Evolutionary conservation across 2,797 vertebrate species (phyloP), one percentile per base, ranked within the genome.

Genomic region (Podargus strigoides): DNA sequence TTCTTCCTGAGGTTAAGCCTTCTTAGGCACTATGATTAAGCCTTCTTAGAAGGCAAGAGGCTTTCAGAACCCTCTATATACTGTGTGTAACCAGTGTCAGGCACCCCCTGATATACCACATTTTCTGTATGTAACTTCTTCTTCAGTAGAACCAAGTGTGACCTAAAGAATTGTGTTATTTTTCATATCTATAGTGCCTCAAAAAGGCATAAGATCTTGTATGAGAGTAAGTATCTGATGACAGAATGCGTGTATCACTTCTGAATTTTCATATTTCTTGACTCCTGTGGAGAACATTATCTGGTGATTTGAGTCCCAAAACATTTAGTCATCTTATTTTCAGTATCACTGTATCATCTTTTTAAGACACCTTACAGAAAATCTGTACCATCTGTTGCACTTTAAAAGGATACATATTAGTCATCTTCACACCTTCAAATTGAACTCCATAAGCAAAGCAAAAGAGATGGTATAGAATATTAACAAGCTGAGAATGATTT

Each of bases 391-490:
- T 94, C 92, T 95, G 75, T 85, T 72, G 21, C 36, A 34, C 19
- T 77, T 86, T 10, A n/a, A 64, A 94, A 89, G 69, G 52, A 68
- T n/a, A n/a, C 11, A 7, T 56, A 79, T 94, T 95, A 81, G 69
- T 90, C 90, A 86, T 89, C 88, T 76, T 86, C 68, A 47, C 84
- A 77, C 72, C 68, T 95, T 77, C 73, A 73, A 60, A 78, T 73
- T 42, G 36, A 93, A 52, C 53, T 78, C 70, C 16, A 27, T 37
- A 68, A 93, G 67, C 63, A 78, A 85, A 85, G 53, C 68, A 74
- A 82, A 90, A 68, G 67, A 21, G 17, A 56, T 89, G 11, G 6
- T 39, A 16, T 28, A 56, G 83, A 85, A 53, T 80, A 74, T 77
- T 94, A 79, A 93, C 21, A 44, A 74, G 27, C 36, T 77, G 42